phyloP scores from a whole-genome alignment of 2,888 invertebrate species.

The Stratiomys singularior region DNA sequence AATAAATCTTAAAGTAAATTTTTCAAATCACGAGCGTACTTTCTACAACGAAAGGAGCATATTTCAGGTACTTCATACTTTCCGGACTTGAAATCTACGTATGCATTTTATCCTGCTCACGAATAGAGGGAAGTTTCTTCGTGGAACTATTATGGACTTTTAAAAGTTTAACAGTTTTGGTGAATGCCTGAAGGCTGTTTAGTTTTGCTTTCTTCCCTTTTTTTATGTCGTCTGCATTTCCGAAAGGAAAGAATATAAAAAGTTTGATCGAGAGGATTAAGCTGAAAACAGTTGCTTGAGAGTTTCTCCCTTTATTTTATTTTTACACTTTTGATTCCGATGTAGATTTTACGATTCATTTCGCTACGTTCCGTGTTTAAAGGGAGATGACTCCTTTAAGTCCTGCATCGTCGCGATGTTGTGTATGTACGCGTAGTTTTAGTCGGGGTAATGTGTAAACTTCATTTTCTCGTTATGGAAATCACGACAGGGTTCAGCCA shows the following conservation, averaged over 20 bases:
- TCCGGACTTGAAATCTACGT: background rate
- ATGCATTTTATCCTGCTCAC: background rate
- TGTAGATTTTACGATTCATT: background rate
- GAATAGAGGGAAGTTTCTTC: conserved; percentile 10
- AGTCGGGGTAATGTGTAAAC: background rate
- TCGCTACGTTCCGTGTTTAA: background rate
- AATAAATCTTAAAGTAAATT: no score
- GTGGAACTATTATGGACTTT: conserved; percentile 33
- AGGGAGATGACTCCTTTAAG: background rate
- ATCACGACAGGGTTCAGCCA: background rate
- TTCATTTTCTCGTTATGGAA: background rate
- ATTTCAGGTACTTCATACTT: background rate
- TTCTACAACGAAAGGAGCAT: background rate
- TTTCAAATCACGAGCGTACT: background rate
- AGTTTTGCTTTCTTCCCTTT: background rate
- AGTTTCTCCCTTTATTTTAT: conserved; percentile 20
- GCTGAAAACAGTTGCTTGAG: conserved; percentile 10
- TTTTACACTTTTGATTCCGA: conserved; percentile 8
- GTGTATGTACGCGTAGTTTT: background rate
- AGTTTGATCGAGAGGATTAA: conserved; percentile 33
- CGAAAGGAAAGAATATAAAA: background rate
- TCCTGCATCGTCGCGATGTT: background rate
- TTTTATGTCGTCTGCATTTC: conserved; percentile 15
- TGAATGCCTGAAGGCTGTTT: conserved; percentile 31
- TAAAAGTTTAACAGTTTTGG: conserved; percentile 26